Evolutionary conservation across 2,797 vertebrate species (phyloP), one percentile per base, ranked within the genome.

Genomic region (Xyrichtys novacula): DNA sequence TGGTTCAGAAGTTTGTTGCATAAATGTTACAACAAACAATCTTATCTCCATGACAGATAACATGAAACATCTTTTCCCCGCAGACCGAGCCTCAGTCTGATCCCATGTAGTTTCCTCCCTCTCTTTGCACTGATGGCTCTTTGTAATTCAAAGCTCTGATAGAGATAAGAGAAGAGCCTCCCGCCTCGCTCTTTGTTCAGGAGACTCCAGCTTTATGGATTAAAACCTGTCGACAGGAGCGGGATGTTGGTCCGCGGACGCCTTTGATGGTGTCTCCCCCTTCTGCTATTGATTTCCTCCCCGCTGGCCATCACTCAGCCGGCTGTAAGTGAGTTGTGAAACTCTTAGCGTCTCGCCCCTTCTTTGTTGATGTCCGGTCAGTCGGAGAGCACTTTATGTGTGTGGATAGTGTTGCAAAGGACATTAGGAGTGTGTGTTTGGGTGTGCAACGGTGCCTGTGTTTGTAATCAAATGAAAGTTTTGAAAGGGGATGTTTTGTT

Each of bases 181-280:
- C 40, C 58, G 76, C 68, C 61, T 81, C 74, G 58, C 44, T 60
- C 76, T 86, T 76, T 88, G 84, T 88, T 83, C 43, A 22, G 67
- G 80, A 75, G 68, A 84, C 83, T 76, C 81, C 65, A 25, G 71
- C 73, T 89, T 88, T 90, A 86, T 85, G 85, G 88, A 89, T 91
- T 91, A 89, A 81, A 89, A 77, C 67, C 85, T 80, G 83, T 82
- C 70, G 66, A 81, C 85, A 68, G 84, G 74, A 83, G 86, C 71
- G 53, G 81, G 83, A 81, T 86, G 83, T 84, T 78, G 78, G 82
- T 88, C 85, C 76, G 78, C 67, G 77, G 86, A 89, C 85, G 84
- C 87, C 90, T 91, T 88, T 88, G 91, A 86, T 88, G 80, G 86
- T 88, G 86, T 88, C 91, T 92, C 81, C 84, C 85, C 85, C 82